phyloP scores from a whole-genome alignment of 2,888 invertebrate genomes.

The Cosmorhoe ocellata region DNA sequence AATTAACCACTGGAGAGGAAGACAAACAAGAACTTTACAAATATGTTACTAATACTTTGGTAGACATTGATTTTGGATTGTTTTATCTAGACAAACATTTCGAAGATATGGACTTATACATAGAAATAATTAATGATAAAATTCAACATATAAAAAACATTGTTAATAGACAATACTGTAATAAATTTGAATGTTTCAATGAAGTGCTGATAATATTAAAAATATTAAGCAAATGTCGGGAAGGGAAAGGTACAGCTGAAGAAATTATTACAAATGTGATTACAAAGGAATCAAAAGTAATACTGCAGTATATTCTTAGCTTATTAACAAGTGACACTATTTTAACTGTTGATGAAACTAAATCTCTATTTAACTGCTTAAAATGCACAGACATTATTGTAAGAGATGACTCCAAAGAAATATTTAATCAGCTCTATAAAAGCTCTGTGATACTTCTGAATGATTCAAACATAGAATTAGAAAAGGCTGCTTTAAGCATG shows the following conservation, averaged over 20 bases:
- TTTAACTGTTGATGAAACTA: conserved; percentile 46
- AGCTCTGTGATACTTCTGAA: conserved; percentile 49
- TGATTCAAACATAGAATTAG: conserved; percentile 43
- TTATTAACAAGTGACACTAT: conserved; percentile 48
- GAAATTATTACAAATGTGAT: conserved; percentile 37
- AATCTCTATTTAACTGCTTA: conserved; percentile 43
- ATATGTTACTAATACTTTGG: conserved; percentile 39
- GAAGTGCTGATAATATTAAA: conserved; percentile 53
- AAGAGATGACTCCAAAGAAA: conserved; percentile 35
- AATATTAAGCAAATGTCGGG: conserved; percentile 44
- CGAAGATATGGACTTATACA: conserved; percentile 41
- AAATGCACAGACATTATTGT: conserved; percentile 27
- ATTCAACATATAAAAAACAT: conserved; percentile 48
- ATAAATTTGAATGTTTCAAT: conserved; percentile 52
- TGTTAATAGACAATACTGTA: conserved; percentile 56
- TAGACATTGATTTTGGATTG: conserved; percentile 52
- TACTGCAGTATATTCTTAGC: conserved; percentile 50
- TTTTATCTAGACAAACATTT: conserved; percentile 49
- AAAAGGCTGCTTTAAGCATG: conserved; percentile 53
- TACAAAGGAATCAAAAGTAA: conserved; percentile 42
- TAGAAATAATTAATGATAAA: conserved; percentile 47
- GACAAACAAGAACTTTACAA: conserved; percentile 43
- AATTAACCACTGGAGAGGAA: conserved; percentile 34
- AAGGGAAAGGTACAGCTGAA: conserved; percentile 20
- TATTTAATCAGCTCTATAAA: conserved; percentile 52